Evolutionary conservation across 2,113 vertebrate species (phyloP), one percentile per base, ranked within the genome.

Genomic region (Pluvialis apricaria): DNA sequence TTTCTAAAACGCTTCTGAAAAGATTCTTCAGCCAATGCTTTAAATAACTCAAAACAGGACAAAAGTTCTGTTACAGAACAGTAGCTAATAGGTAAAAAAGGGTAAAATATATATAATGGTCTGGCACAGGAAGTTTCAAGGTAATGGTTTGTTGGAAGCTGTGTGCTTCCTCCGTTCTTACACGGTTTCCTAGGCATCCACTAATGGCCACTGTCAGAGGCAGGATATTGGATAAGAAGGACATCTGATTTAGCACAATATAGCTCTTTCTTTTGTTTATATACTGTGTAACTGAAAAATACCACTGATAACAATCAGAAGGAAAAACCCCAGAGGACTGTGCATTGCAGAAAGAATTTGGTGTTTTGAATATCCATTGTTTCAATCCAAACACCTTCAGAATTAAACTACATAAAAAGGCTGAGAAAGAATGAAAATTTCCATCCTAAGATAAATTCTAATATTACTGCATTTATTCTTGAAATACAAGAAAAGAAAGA

Each of bases 241-340:
- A 83, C 88, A 86, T 84, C 81, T 91, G 80, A 96, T 77, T 94
- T 81, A 86, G 80, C 64, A 95, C 86, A 88, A 80, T 88, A 90
- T 91, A 86, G 68, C 60, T 86, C 51, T 68, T 85, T 73, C 61
- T 95, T 90, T 83, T 96, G 92, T 95, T 95, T 88, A 54, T 51
- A 77, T 54, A 72, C 62, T 11, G 17, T 62, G 55, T 44, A 92
- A 80, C 76, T 83, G 69, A 92, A 94, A 96, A 70, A 91, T 72
- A 62, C 72, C 72, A 92, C 75, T 61, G 90, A 82, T 88, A 95
- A 96, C 70, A 69, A 97, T 94, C 77, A 62, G n/a, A 93, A 94
- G 45, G 60, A 86, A 94, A 96, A 88, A 6, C 32, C 75, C 72
- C 38, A 92, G 52, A 90, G 87, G 58, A 88, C 51, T 52, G 24